phyloP scores from a whole-genome alignment of 1,140 invertebrate genomes.

The Platyscapa corneri region DNA sequence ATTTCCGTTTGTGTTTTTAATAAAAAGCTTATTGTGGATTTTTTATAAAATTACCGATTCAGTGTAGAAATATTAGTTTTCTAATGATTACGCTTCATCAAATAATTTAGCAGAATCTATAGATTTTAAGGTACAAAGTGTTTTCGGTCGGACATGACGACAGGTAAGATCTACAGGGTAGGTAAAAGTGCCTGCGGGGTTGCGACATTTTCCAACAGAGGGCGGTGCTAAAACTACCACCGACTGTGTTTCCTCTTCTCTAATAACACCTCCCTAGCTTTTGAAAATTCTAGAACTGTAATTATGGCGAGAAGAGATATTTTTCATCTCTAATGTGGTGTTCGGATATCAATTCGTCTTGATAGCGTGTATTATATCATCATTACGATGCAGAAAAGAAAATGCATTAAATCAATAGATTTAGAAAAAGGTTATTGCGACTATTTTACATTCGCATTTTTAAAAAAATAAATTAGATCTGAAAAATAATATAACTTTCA shows the following conservation, averaged over 20 bases:
- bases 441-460: too few species aligned
- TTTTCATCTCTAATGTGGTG: not conserved
- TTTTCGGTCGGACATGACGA: constrained; percentile 15
- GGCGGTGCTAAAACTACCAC: constrained; percentile 31
- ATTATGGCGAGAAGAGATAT: not conserved
- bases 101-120: not conserved
- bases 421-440: too few species aligned
- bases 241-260: not conserved
- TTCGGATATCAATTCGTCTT: too few species aligned
- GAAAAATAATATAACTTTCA: too few species aligned
- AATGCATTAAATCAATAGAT: too few species aligned
- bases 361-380: too few species aligned
- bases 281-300: not conserved
- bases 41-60: too few species aligned
- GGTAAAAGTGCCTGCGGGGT: constrained; percentile 25
- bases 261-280: not conserved
- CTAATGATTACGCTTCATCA: not conserved
- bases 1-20: too few species aligned
- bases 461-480: too few species aligned
- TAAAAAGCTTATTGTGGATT: too few species aligned
- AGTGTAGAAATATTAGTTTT: not conserved
- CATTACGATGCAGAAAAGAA: too few species aligned
- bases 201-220: constrained; percentile 41
- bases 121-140: not conserved
- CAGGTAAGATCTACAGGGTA: constrained; percentile 37